These are phyloP conservation scores for Indicator maculatus DNA, from an alignment of 2,113 vertebrate genomes.

Conservation along the genomic window DNA sequence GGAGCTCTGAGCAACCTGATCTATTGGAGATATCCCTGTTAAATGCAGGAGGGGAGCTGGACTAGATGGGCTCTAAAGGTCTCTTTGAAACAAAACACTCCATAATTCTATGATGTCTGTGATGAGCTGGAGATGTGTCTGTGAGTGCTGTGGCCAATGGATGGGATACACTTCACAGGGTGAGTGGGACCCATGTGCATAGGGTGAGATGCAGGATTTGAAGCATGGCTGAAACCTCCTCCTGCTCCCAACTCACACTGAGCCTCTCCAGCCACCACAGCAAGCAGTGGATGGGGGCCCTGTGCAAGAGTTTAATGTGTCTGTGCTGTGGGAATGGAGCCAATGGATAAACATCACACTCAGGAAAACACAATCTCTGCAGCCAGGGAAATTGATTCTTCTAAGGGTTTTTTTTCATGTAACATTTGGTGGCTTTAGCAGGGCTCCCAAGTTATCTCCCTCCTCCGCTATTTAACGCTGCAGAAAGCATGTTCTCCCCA, in stretches of 20 bases:
- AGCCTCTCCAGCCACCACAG: background rate
- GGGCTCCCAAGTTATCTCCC: constrained; percentile 42
- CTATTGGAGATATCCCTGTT: no score
- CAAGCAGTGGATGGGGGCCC: background rate
- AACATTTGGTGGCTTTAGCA: constrained; percentile 18
- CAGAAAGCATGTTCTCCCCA: constrained; percentile 12
- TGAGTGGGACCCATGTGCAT: accelerated
- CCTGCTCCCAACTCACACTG: accelerated
- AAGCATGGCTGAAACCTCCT: background rate
- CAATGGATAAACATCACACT: background rate
- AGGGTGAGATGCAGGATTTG: accelerated
- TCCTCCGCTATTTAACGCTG: background rate
- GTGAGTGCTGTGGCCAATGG: accelerated
- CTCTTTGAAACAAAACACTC: no score
- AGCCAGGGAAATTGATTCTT: constrained; percentile 34
- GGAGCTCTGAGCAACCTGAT: no score
- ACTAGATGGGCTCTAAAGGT: no score
- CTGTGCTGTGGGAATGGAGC: background rate
- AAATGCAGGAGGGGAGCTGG: no score
- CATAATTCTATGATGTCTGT: background rate
- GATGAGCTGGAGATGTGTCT: background rate
- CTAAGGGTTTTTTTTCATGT: constrained; percentile 27
- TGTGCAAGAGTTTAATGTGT: background rate
- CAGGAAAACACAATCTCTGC: constrained; percentile 26
- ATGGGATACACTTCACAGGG: background rate